Base-by-base conservation (phyloP, 2,888 invertebrate genomes). In the Drosophila prostipennis region DNA sequence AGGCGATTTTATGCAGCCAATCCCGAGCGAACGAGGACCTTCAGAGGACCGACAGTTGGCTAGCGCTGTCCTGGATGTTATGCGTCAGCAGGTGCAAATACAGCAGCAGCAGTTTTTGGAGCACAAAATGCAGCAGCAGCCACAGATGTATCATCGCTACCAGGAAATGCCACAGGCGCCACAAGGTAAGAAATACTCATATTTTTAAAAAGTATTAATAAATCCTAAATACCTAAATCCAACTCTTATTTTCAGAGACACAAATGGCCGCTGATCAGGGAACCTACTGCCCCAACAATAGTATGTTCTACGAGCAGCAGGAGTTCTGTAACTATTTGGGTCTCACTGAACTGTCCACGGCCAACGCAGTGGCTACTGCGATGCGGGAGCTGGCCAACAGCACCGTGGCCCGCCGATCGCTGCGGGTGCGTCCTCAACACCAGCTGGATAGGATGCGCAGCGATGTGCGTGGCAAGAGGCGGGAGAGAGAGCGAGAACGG, bases 251-350 rank as follows among this genome's bases (percentile, higher is more conserved):
- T 32, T 23, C n/a, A 42, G 63, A 49, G 14, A 10, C 48, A 16
- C 40, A 29, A 11, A 67, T 46, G 34, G 14, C 19, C 4, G 29
- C 10, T 0, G 34, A 40, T 32, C 46, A 36, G n/a, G 32, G 16
- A 6, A 10, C 37, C 13, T 58, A 32, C 6, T 70, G 56, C 19
- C 77, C 69, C 5, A 65, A 64, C 5, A 65, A 79, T 23, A 57
- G 53, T 1, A 74, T 78, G 56, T 78, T 87, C 39, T 89, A 88
- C 72, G 81, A 90, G 64, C 92, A 92, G 60, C 91, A 92, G 42
- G 91, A 92, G 63, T 92, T 92, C 61, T 92, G 91, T 73, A 92
- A 90, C 68, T 92, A 92, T 65, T 76, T 92, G 16, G 91, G 91
- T 0, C 80, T 92, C 3, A 90, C 90, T 6, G 91, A 89, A 11